A percentile compares a stretch with the other conserved stretches of the same genome.
Conservation (phyloP, 2,888 invertebrate species). For the Drosophila hamatofila region DNA sequence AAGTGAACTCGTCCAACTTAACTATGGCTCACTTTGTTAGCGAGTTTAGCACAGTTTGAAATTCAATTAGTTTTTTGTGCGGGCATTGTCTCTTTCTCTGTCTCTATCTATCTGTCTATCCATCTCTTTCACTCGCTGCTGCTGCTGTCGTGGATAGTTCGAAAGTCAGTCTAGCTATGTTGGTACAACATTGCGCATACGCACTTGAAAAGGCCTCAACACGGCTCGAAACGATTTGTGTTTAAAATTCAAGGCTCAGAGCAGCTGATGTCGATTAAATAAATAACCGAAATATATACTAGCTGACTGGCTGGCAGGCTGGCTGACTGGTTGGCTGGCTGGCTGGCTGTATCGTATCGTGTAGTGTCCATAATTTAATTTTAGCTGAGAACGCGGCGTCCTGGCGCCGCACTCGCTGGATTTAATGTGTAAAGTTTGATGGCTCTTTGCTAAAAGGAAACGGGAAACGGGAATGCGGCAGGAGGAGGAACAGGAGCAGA, state of each 20-base stretch:
- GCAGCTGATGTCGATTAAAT: slow-evolving; percentile 72
- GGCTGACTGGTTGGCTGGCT: no score
- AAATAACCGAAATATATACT: slow-evolving; percentile 64
- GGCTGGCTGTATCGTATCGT: not conserved
- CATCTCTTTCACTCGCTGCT: not conserved
- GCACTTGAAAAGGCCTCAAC: slow-evolving; percentile 34
- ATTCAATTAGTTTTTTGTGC: slow-evolving; percentile 78
- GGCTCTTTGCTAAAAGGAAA: slow-evolving; percentile 23
- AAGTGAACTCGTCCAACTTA: slow-evolving; percentile 54
- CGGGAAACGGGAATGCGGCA: not conserved
- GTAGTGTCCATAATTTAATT: slow-evolving; percentile 70
- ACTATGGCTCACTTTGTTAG: slow-evolving; percentile 75
- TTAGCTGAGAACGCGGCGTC: slow-evolving; percentile 27
- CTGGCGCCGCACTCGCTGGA: slow-evolving; percentile 51
- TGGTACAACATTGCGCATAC: slow-evolving; percentile 46
- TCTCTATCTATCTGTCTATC: not conserved
- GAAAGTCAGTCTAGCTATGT: slow-evolving; percentile 36
- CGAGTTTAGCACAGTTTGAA: slow-evolving; percentile 75
- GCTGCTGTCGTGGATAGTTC: slow-evolving; percentile 27
- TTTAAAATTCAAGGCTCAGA: slow-evolving; percentile 63
- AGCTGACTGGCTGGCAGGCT: no score
- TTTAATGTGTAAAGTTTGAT: slow-evolving; percentile 73
- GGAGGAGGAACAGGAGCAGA: not conserved
- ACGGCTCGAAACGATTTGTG: not conserved
- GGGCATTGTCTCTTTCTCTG: slow-evolving; percentile 54